Evolutionary conservation across 1,140 invertebrate genomes (phyloP).

Genomic region (Lamellibrachia luymesi): DNA sequence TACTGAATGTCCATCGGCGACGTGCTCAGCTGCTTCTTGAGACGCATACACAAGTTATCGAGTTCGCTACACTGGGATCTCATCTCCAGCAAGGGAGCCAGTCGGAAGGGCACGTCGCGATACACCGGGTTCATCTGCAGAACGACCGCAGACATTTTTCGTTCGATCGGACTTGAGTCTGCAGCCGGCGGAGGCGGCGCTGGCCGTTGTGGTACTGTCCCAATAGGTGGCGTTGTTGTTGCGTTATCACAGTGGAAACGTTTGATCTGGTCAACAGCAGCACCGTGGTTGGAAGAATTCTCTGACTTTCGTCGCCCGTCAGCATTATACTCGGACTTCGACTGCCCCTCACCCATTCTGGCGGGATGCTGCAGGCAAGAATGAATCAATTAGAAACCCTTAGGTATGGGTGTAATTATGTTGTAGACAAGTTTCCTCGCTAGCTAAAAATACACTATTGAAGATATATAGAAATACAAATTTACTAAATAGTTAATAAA

Average conservation of each 20-base stretch:
- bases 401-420: too few relatives aligned
- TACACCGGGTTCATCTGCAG: slow-evolving; percentile 3
- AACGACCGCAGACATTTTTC: not conserved
- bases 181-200: too few relatives aligned
- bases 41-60: not conserved
- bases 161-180: not conserved
- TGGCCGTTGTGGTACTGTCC: not conserved
- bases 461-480: too few relatives aligned
- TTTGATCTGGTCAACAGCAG: not conserved
- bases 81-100: not conserved
- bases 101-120: not conserved
- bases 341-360: not conserved
- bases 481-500: too few relatives aligned
- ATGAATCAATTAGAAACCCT: not conserved
- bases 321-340: not conserved
- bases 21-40: not conserved
- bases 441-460: too few relatives aligned
- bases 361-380: not conserved
- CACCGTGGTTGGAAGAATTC: not conserved
- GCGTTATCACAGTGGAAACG: not conserved
- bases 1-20: not conserved
- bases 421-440: too few relatives aligned
- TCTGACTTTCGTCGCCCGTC: not conserved
- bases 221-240: not conserved
- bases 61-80: not conserved